These are phyloP conservation scores for Andrena bicolor DNA, from an alignment of 2,888 invertebrate genomes.

Conservation along the genomic window DNA sequence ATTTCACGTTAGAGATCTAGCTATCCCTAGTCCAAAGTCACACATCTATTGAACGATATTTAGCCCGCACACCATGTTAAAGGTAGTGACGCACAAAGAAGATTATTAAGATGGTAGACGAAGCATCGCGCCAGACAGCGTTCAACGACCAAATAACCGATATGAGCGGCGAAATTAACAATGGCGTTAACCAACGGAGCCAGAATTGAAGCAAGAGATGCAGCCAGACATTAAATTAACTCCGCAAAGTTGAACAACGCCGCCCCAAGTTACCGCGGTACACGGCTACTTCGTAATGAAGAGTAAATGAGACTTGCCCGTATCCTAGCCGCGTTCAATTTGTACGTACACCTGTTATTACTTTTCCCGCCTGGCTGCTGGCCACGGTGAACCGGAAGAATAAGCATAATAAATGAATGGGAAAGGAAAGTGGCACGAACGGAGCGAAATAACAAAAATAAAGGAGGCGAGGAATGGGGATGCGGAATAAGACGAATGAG, in stretches of 20 bases:
- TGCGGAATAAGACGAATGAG: constrained; percentile 62
- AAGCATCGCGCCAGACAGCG: not conserved
- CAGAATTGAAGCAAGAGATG: constrained; percentile 24
- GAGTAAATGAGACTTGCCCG: constrained; percentile 47
- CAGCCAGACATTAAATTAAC: constrained; percentile 43
- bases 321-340: constrained; percentile 42
- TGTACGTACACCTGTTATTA: constrained; percentile 51
- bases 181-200: constrained; percentile 37
- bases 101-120: not conserved
- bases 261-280: constrained; percentile 9
- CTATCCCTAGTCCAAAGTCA: no score
- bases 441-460: constrained; percentile 2
- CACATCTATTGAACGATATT: no score
- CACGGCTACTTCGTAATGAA: constrained; percentile 45
- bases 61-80: not conserved
- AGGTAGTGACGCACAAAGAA: not conserved
- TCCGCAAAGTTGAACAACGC: constrained; percentile 41
- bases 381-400: constrained; percentile 17
- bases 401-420: constrained; percentile 40
- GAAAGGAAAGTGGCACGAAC: not conserved
- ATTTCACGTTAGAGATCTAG: no score
- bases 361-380: constrained; percentile 5
- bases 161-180: constrained; percentile 36
- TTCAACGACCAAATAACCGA: constrained; percentile 1
- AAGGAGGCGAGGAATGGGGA: not conserved